Conservation (phyloP, 2,797 vertebrate genomes). For the Myripristis jacobus region DNA sequence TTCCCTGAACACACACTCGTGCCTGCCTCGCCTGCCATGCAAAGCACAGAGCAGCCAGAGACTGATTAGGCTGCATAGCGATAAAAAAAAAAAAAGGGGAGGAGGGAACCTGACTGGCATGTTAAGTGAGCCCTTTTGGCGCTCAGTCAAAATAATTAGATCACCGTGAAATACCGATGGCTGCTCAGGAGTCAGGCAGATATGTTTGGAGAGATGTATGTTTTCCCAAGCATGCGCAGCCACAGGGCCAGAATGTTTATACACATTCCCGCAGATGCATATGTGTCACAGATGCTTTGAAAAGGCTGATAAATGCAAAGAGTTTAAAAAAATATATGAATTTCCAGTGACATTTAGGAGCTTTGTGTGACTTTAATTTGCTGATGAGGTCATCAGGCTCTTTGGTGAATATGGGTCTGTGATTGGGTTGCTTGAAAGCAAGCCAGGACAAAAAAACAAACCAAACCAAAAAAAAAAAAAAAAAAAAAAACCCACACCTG, state of each 20-base stretch:
- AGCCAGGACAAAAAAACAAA: neutral
- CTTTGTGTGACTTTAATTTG: neutral
- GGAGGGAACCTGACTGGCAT: constrained; percentile 73
- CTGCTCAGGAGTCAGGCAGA: constrained; percentile 47
- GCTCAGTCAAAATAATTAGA: constrained; percentile 74
- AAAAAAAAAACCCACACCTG: no score
- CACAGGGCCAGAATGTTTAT: constrained; percentile 32
- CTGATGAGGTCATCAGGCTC: constrained; percentile 1
- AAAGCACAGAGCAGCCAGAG: constrained; percentile 68
- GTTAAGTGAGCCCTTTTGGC: constrained; percentile 73
- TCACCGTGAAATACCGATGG: constrained; percentile 64
- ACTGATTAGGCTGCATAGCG: constrained; percentile 69
- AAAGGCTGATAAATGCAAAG: constrained; percentile 34
- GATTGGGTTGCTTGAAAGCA: neutral
- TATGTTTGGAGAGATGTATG: constrained; percentile 42
- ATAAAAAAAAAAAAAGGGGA: constrained; percentile 40
- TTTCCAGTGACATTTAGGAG: constrained; percentile 14
- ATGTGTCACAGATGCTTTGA: constrained; percentile 32
- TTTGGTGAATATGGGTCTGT: neutral
- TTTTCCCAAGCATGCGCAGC: constrained; percentile 50
- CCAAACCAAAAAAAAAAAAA: no score
- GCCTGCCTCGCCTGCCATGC: constrained; percentile 57
- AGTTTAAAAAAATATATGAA: constrained; percentile 2
- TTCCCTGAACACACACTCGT: constrained; percentile 70
- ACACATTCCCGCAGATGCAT: constrained; percentile 16